phyloP scores from a whole-genome alignment of 2,797 vertebrate species.

The Hyperoplus lanceolatus region DNA sequence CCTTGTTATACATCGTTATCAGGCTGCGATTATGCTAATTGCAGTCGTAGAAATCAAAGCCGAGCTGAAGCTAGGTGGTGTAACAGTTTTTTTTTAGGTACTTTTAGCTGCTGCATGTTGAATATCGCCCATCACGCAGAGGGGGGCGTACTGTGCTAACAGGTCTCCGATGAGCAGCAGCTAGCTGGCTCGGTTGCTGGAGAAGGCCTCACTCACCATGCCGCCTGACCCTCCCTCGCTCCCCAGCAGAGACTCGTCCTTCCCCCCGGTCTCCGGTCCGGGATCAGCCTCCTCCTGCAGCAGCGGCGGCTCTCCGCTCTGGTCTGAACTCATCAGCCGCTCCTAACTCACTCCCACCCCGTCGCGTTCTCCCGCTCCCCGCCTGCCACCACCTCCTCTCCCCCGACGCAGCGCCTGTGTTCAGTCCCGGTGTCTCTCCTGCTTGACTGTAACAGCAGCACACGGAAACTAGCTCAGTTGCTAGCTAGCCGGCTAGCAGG shows the following conservation, averaged over 20 bases:
- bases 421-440: slow-evolving; percentile 63
- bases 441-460: slow-evolving; percentile 60
- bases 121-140: slow-evolving; percentile 15
- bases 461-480: slow-evolving; percentile 59
- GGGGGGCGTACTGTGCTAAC: slow-evolving; percentile 52
- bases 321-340: slow-evolving; percentile 91
- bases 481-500: slow-evolving; percentile 71
- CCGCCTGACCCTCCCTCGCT: slow-evolving; percentile 84
- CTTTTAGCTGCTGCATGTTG: slow-evolving; percentile 34
- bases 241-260: slow-evolving; percentile 83
- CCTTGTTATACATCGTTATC: neutral
- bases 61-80: neutral
- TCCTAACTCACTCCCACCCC: slow-evolving; percentile 86
- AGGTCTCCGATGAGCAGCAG: slow-evolving; percentile 50
- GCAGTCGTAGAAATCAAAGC: neutral
- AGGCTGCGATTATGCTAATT: neutral
- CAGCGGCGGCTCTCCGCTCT: slow-evolving; percentile 88
- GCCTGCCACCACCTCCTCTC: slow-evolving; percentile 67
- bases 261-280: slow-evolving; percentile 83
- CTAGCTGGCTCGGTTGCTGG: slow-evolving; percentile 40
- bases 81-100: slow-evolving; percentile 9
- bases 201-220: slow-evolving; percentile 87
- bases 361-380: slow-evolving; percentile 84
- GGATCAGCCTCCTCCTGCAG: slow-evolving; percentile 90
- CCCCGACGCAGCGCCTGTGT: slow-evolving; percentile 50